phyloP scores from a whole-genome alignment of 2,888 invertebrate genomes.

The Drosophila fungiperda region DNA sequence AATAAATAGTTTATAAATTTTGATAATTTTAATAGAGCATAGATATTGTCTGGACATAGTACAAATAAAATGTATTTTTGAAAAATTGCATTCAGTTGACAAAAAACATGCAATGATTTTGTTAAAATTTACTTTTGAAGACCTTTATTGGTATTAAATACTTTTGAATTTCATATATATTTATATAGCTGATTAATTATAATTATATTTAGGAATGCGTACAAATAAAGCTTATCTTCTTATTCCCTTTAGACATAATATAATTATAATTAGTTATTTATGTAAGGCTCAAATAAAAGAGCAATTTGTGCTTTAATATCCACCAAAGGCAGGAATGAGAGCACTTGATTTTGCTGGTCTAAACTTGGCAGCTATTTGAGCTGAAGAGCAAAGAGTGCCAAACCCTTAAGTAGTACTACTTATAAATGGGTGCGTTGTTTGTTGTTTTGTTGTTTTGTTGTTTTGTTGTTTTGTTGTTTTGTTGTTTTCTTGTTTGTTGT shows the following conservation, averaged over 20 bases:
- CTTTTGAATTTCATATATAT: too few relatives aligned
- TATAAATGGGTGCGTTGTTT: neutral
- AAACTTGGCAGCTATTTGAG: constrained; percentile 20
- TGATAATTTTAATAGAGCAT: neutral
- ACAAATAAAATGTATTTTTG: neutral
- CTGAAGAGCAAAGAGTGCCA: constrained; percentile 1
- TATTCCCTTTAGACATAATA: neutral
- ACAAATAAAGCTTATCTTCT: neutral
- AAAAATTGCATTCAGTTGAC: neutral
- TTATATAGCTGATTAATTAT: neutral
- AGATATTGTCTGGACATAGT: neutral
- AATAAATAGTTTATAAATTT: neutral
- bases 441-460: neutral
- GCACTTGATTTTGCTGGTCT: neutral
- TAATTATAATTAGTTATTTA: neutral
- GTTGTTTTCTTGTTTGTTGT: neutral
- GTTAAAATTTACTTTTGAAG: neutral
- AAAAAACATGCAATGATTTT: neutral
- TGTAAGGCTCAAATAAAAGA: neutral
- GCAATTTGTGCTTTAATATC: constrained; percentile 8
- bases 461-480: too few relatives aligned
- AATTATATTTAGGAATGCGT: neutral
- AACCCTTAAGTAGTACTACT: constrained; percentile 1
- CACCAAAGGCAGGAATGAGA: constrained; percentile 6
- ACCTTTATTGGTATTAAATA: neutral